These are phyloP conservation scores for Jacana jacana DNA, from an alignment of 2,113 vertebrate species.

Conservation along the genomic window DNA sequence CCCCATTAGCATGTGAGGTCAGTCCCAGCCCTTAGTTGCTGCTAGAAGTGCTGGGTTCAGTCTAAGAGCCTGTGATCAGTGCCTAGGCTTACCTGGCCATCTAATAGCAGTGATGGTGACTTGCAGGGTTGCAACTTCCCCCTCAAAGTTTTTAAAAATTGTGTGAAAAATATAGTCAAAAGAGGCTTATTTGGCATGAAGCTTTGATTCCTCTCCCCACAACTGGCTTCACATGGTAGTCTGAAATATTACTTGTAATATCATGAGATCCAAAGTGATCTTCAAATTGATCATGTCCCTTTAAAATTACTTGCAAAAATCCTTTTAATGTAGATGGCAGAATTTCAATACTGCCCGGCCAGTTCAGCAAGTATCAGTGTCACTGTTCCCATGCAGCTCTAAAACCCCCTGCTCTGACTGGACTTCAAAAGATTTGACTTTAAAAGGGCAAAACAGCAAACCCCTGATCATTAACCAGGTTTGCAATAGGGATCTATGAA, in stretches of 20 bases:
- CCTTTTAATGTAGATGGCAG: conserved; percentile 52
- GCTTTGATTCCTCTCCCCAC: not conserved
- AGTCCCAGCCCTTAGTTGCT: not conserved
- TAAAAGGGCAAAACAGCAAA: conserved; percentile 15
- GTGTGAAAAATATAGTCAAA: not conserved
- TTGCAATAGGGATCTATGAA: conserved; percentile 62
- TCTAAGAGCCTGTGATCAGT: not conserved
- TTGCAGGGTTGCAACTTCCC: not conserved
- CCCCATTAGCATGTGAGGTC: not conserved
- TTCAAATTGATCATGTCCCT: not conserved
- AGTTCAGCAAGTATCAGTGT: conserved; percentile 49
- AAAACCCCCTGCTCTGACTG: conserved; percentile 60
- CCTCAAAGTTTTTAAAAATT: not conserved
- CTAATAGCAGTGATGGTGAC: not conserved
- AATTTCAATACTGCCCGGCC: conserved; percentile 13
- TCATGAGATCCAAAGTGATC: not conserved
- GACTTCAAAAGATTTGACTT: conserved; percentile 64
- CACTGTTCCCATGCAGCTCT: conserved; percentile 41
- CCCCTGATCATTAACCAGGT: conserved; percentile 53
- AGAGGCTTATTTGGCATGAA: not conserved
- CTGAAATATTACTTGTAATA: conserved; percentile 5
- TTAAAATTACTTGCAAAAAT: conserved; percentile 49
- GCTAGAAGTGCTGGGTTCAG: not conserved
- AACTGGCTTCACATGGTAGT: not conserved
- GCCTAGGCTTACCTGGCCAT: not conserved